Base-by-base conservation (phyloP, 30 jellyfish, hydroid and myxozoan species). In the Nemopilema nomurai region DNA sequence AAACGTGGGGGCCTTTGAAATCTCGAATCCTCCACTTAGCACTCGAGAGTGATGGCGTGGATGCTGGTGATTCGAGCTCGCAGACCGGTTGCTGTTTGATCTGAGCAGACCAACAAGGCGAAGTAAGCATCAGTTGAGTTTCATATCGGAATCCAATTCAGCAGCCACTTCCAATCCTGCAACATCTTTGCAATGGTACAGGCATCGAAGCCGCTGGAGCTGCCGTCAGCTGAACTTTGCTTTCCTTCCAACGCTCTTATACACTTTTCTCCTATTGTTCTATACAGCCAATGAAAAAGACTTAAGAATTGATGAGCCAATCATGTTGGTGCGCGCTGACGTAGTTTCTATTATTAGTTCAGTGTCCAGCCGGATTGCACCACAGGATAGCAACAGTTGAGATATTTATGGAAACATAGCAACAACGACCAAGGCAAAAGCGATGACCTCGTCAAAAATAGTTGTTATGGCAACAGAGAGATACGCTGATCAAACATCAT, bases 1-100 rank as follows among this genome's bases (percentile, higher is more conserved):
- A n/a, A 26, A 78, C 93, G 65, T 84, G 87, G 93, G 93, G 93
- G 93, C 87, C 93, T 74, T 84, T 67, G 93, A 84, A 71, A 53
- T 84, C 93, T 74, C 93, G 77, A 72, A 83, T 73, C 87, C 32
- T 57, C 78, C 93, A 84, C 93, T 20, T 51, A 84, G 93, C 93
- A 84, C 93, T 74, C 82, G 51, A 67, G 86, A 79, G 88, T 84
- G 93, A 74, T 78, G 82, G 93, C 93, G 93, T 84, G 93, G 78
- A 65, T 21, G 93, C 93, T 84, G 78, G 76, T 50, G 84, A 69
- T 82, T 72, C 77, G 93, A 84, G 93, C 93, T 84, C 93, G 71
- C 84, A 68, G 93, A 81, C 93, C 93, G 26, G 83, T 84, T 23
- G 79, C 62, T 63, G 89, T 69, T 84, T 68, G 64, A 70, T 84